phyloP scores from a whole-genome alignment of 2,797 vertebrate species.

The Meda fulgida region DNA sequence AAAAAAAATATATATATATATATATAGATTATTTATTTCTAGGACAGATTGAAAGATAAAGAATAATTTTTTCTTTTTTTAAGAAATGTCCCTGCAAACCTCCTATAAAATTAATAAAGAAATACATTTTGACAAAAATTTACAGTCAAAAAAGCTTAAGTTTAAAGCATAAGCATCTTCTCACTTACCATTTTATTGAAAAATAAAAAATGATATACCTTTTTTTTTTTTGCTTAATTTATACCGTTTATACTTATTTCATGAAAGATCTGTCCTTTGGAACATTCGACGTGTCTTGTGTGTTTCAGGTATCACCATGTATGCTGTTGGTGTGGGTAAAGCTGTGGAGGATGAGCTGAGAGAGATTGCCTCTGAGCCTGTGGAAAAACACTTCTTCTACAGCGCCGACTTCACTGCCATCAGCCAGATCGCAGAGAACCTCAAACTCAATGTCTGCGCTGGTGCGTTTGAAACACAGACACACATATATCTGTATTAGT shows the following conservation, averaged over 20 bases:
- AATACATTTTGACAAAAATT: background rate
- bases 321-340: constrained; percentile 95
- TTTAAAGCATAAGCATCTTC: background rate
- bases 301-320: constrained; percentile 90
- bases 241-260: too few species aligned
- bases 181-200: background rate
- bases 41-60: background rate
- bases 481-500: too few species aligned
- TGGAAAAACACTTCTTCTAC: constrained; percentile 94
- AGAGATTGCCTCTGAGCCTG: constrained; percentile 89
- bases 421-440: constrained; percentile 90
- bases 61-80: too few species aligned
- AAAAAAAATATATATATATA: too few species aligned
- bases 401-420: constrained; percentile 90
- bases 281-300: background rate
- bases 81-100: too few species aligned
- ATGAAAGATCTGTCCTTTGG: background rate
- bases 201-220: background rate
- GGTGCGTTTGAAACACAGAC: constrained; percentile 74
- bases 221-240: background rate
- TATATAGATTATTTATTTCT: too few species aligned
- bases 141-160: background rate
- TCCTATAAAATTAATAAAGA: background rate
- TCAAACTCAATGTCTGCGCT: constrained; percentile 93
- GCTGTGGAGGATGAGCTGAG: constrained; percentile 94